Percentiles rank a stretch among this genome's conserved stretches.
Conservation (phyloP, 2,113 vertebrate genomes). For the Balaeniceps rex region DNA sequence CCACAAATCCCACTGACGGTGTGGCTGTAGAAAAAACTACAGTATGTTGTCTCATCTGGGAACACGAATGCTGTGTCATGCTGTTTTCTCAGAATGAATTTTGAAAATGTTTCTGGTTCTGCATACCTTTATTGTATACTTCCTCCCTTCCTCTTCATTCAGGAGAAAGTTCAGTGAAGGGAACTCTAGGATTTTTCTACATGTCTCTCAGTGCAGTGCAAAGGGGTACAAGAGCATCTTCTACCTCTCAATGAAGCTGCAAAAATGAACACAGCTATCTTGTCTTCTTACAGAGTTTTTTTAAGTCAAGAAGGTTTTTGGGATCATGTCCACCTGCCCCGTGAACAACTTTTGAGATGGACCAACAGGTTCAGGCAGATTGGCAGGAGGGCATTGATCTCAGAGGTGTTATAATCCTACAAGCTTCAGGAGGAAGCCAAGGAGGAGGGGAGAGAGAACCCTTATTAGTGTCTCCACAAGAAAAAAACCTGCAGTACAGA, state of each 20-base stretch:
- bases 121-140: rapidly evolving
- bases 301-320: neutral
- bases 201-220: neutral
- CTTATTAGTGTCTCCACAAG: neutral
- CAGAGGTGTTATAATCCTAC: neutral
- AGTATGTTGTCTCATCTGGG: neutral
- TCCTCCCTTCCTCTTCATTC: neutral
- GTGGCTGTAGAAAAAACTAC: neutral
- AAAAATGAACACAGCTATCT: neutral
- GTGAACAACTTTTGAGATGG: neutral
- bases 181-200: neutral
- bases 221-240: neutral
- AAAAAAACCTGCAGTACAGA: neutral
- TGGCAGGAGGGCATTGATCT: neutral
- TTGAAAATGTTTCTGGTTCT: neutral
- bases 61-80: neutral
- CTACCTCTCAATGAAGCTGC: neutral
- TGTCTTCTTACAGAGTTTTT: neutral
- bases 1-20: neutral
- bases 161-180: neutral
- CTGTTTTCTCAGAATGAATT: neutral
- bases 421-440: neutral
- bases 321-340: neutral
- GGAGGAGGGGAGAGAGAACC: neutral
- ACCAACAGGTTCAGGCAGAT: neutral